Percentiles rank a stretch among this genome's conserved stretches.
These are phyloP conservation scores for roundworm (Caenorhabditis elegans) DNA, from an alignment of 1,140 invertebrate species.

Conservation along the genomic window WBcel235 BX284603.4:5188001-5188500, in stretches of 20 bases:
- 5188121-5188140: neutral
- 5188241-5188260: neutral
- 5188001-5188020: too few relatives aligned
- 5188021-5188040: too few relatives aligned
- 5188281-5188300: neutral
- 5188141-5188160: neutral
- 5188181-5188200: neutral
- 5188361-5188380: neutral
- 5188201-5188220: constrained; percentile 14
- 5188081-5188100: too few relatives aligned
- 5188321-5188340: constrained; percentile 20
- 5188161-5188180: neutral
- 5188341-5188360: neutral
- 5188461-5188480: neutral
- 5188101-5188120: constrained; percentile 22
- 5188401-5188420: neutral
- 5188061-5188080: neutral
- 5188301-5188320: neutral
- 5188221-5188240: constrained; percentile 25
- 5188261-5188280: neutral
- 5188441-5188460: neutral
- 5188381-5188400: constrained; percentile 12
- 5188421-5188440: neutral
- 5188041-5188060: neutral
- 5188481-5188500: neutral